Conservation (phyloP, 2,888 invertebrate genomes). For the Creontiades dilutus region DNA sequence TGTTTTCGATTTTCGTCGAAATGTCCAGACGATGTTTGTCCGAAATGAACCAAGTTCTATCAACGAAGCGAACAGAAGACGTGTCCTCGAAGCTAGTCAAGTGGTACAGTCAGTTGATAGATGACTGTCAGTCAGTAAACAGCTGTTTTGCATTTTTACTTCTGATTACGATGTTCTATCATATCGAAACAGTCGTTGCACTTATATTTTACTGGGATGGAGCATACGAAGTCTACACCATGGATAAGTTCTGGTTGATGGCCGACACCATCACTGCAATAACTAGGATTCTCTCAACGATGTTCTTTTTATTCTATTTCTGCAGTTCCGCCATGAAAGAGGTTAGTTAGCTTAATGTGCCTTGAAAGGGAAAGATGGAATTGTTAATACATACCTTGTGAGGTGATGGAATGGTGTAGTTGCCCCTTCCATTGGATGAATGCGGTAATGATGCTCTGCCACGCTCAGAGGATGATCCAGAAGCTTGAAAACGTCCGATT, state of each 20-base stretch:
- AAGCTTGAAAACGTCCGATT: too few species aligned
- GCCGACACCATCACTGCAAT: too few species aligned
- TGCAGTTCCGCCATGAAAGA: not conserved
- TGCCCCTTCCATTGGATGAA: too few species aligned
- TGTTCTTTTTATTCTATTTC: not conserved
- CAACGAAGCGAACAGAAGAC: not conserved
- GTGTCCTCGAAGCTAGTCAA: not conserved
- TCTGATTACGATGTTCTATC: not conserved
- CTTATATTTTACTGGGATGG: too few species aligned
- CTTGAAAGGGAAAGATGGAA: too few species aligned
- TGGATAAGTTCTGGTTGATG: too few species aligned
- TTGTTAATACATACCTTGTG: too few species aligned
- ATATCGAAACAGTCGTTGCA: not conserved
- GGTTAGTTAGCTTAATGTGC: not conserved
- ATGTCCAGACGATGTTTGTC: not conserved
- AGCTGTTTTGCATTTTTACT: not conserved
- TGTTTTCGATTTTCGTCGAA: not conserved
- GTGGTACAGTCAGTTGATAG: not conserved
- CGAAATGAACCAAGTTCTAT: not conserved
- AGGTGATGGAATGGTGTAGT: too few species aligned
- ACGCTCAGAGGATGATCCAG: too few species aligned
- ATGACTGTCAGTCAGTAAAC: not conserved
- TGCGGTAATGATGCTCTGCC: too few species aligned
- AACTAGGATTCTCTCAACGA: not conserved
- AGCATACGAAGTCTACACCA: too few species aligned